Evolutionary conservation across 2,888 invertebrate species (phyloP), one percentile per base, ranked within the genome.

Genomic region (Tethea ocularis): DNA sequence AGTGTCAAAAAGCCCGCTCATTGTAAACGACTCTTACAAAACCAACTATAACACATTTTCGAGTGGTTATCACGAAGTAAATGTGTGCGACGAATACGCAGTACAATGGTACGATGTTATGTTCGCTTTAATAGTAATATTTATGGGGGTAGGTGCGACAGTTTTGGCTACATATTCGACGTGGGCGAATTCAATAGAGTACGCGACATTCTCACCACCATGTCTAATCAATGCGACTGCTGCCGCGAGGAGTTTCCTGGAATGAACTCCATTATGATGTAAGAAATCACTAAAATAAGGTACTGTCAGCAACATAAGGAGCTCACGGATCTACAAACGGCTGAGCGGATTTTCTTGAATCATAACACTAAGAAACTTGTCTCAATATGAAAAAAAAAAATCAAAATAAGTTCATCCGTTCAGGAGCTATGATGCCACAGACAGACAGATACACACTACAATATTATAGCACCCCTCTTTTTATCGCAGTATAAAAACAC

Each of bases 81-180:
- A 68, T 41, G 62, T 59, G 15, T 61, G 23, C 2, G 75, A 82
- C 51, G 81, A 83, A 58, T 89, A 89, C 64, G 71, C 67, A 2
- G 78, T 92, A 1, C 82, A 83, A 63, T 90, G 88, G 83, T 81
- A 90, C 20, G 94, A 95, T 68, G 86, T 94, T 0, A 64, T 93
- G 58, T 78, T 95, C 51, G 94, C 95, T 1, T 83, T 94, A 62
- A 78, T 92, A 0, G 94, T 97, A 0, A 94, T 96, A 72, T 56
- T 94, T 1, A 84, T 95, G 69, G 96, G 97, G 0, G 71, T 95
- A 7, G 56, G 88, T 1, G 95, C 96, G 4, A 97, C 96, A 0
- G 71, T 95, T 1, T 90, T 95, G 0, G 95, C 97, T 0, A 96
- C 96, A 0, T 97, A 95, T 74, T 94, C 96, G 4, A 96, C 96